phyloP scores from a whole-genome alignment of 2,797 vertebrate species.

The Siniperca obscura region DNA sequence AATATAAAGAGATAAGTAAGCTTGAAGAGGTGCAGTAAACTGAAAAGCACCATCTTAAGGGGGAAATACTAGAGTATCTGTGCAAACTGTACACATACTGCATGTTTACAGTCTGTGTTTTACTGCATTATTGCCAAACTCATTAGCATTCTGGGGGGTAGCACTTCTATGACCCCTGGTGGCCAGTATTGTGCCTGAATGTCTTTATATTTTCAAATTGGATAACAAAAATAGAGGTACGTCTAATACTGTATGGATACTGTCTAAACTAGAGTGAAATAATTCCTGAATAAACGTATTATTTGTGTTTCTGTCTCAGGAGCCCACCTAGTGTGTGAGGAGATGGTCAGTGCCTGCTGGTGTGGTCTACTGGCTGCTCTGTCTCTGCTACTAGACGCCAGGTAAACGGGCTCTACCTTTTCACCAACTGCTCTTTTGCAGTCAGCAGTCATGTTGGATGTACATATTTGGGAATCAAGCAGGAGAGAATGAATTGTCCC shows the following conservation, averaged over 20 bases:
- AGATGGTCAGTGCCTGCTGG: constrained; percentile 99
- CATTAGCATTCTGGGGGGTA: background rate
- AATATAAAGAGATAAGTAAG: background rate
- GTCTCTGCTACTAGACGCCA: constrained; percentile 96
- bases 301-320: constrained; percentile 81
- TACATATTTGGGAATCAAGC: background rate
- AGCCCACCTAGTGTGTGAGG: constrained; percentile 95
- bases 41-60: background rate
- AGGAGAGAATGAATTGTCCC: background rate
- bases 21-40: background rate
- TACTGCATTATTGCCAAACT: background rate
- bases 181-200: background rate
- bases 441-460: background rate
- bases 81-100: background rate
- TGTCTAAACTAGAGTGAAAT: background rate
- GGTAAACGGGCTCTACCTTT: constrained; percentile 80
- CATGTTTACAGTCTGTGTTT: background rate
- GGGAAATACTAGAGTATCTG: background rate
- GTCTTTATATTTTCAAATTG: background rate
- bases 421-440: background rate
- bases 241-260: background rate
- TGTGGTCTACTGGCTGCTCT: constrained; percentile 97
- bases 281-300: background rate
- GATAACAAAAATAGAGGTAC: background rate
- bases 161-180: constrained; percentile 36